phyloP scores from a whole-genome alignment of 1,140 invertebrate genomes.

The Rhyacophila brunnea region DNA sequence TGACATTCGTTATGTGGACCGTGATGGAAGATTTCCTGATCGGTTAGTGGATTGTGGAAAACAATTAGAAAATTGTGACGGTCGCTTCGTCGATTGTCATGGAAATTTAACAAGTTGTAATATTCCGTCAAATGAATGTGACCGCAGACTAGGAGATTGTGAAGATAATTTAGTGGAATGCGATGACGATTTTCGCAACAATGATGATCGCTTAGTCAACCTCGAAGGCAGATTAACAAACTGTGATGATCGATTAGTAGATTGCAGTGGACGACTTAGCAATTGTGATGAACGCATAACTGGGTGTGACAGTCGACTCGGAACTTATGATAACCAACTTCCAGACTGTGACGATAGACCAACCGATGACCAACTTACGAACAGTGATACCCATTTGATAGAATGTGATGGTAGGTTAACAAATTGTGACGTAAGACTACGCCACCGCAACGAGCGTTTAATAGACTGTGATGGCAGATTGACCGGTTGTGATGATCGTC shows the following conservation, averaged over 20 bases:
- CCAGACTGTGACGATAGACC: not conserved
- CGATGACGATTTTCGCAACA: not conserved
- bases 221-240: not conserved
- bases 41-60: not conserved
- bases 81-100: conserved; percentile 5
- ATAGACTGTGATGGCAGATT: conserved; percentile 7
- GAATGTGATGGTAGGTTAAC: not conserved
- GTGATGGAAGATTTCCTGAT: no score
- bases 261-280: not conserved
- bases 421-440: not conserved
- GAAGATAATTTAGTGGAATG: not conserved
- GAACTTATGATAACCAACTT: not conserved
- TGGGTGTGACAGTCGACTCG: conserved; percentile 5
- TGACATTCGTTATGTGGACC: not conserved
- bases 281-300: conserved; percentile 1
- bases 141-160: not conserved
- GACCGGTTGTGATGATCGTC: not conserved
- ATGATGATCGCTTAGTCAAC: not conserved
- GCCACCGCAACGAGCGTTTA: conserved; percentile 7
- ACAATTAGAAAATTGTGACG: not conserved
- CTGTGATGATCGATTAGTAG: not conserved
- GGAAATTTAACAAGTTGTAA: not conserved
- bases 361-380: not conserved
- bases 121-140: not conserved
- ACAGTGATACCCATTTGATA: not conserved